These are phyloP conservation scores for Cryptocephalus moraei DNA, from an alignment of 2,888 invertebrate species.

Conservation along the genomic window DNA sequence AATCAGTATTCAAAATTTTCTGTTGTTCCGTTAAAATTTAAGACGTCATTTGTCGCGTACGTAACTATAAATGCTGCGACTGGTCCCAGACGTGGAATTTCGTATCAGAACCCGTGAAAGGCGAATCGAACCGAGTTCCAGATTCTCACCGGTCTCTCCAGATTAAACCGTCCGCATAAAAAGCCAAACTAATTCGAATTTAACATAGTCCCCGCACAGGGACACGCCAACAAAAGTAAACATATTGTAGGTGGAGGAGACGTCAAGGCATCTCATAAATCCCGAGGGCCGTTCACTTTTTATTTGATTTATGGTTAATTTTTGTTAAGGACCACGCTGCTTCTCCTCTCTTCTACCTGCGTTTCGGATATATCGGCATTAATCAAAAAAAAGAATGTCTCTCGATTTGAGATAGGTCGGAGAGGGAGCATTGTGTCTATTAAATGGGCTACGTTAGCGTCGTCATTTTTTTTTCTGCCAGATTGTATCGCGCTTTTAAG, in stretches of 20 bases:
- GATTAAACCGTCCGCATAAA: neutral
- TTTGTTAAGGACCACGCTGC: slow-evolving; percentile 16
- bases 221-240: slow-evolving; percentile 23
- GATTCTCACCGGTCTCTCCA: too few relatives aligned
- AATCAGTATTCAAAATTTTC: too few relatives aligned
- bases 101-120: too few relatives aligned
- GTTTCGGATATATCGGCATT: slow-evolving; percentile 20
- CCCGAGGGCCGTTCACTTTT: slow-evolving; percentile 28
- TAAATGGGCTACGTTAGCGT: neutral
- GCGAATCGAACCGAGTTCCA: too few relatives aligned
- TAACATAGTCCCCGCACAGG: slow-evolving; percentile 8
- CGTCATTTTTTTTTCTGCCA: neutral
- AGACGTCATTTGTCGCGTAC: too few relatives aligned
- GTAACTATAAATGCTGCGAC: too few relatives aligned
- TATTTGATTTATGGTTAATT: slow-evolving; percentile 33
- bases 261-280: slow-evolving; percentile 28
- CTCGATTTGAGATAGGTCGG: slow-evolving; percentile 25
- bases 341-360: slow-evolving; percentile 23
- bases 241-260: slow-evolving; percentile 30
- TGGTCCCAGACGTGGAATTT: too few relatives aligned
- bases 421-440: neutral
- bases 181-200: slow-evolving; percentile 11
- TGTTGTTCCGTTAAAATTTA: too few relatives aligned
- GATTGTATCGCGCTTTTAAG: neutral
- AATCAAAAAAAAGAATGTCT: slow-evolving; percentile 27